Percentiles rank a stretch among this genome's conserved stretches.
These are phyloP conservation scores for Oligia strigilis DNA, from an alignment of 2,888 invertebrate species.

Conservation along the genomic window DNA sequence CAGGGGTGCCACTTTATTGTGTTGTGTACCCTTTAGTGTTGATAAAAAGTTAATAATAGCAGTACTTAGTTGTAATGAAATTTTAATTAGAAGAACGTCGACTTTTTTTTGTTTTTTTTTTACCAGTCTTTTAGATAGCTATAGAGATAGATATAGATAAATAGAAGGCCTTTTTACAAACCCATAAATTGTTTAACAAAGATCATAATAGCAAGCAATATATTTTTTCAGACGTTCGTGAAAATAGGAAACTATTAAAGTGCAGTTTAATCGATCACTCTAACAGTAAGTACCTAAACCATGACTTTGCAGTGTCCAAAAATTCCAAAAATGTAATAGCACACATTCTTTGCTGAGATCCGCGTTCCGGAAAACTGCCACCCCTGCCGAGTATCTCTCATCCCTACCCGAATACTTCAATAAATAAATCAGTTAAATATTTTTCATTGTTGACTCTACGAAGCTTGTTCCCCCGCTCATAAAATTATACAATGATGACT, in stretches of 20 bases:
- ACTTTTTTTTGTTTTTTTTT: not conserved
- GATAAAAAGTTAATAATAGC: conserved; percentile 29
- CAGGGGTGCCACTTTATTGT: conserved; percentile 49
- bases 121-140: not conserved
- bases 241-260: too few relatives aligned
- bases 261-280: not conserved
- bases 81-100: not conserved
- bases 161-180: not conserved
- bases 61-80: conserved; percentile 13
- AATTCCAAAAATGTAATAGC: not conserved
- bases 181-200: not conserved
- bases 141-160: not conserved
- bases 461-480: conserved; percentile 69
- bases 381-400: conserved; percentile 56
- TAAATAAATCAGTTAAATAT: conserved; percentile 83
- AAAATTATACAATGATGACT: conserved; percentile 72
- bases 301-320: not conserved
- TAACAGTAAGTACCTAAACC: not conserved
- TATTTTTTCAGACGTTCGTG: not conserved
- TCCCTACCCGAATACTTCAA: conserved; percentile 70
- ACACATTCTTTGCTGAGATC: not conserved
- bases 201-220: not conserved
- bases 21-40: not conserved
- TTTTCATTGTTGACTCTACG: conserved; percentile 77
- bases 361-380: conserved; percentile 15